phyloP scores from a whole-genome alignment of 30 jellyfish, hydroid and myxozoan species.

The Hydra vulgaris region DNA sequence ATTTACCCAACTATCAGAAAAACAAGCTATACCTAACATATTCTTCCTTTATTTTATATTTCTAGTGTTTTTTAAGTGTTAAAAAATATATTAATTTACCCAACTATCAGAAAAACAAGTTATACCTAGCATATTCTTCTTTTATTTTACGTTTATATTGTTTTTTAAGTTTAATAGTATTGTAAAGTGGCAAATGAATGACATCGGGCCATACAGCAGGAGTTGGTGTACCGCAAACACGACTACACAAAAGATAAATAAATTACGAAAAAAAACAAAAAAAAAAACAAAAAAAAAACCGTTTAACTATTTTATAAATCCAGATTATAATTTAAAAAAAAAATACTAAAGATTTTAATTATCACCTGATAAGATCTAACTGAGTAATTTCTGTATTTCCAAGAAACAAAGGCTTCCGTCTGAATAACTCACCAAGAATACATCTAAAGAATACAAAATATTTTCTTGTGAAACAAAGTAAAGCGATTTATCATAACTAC shows the following conservation, averaged over 20 bases:
- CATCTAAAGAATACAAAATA: conserved; percentile 64
- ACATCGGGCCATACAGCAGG: conserved; percentile 99
- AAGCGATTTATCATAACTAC: too few relatives aligned
- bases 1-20: not conserved
- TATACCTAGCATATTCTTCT: conserved; percentile 83
- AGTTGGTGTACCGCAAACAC: conserved; percentile 92
- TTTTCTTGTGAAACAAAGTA: too few relatives aligned
- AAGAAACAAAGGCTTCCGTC: conserved; percentile 71
- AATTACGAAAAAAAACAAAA: not conserved
- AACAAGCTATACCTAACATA: not conserved
- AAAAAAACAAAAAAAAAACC: not conserved
- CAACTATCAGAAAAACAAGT: not conserved
- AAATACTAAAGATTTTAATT: too few relatives aligned
- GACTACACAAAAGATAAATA: conserved; percentile 38
- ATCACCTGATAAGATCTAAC: conserved; percentile 72
- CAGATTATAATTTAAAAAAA: too few relatives aligned
- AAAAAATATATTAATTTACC: not conserved
- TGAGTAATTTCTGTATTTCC: conserved; percentile 84
- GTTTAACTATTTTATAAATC: too few relatives aligned
- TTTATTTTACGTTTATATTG: conserved; percentile 70
- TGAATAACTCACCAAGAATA: conserved; percentile 93
- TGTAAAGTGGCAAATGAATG: conserved; percentile 60
- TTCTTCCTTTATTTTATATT: not conserved
- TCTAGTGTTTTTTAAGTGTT: not conserved
- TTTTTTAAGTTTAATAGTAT: conserved; percentile 79